Evolutionary conservation across 1,140 invertebrate genomes (phyloP).

Genomic region (Heliconius melpomene): DNA sequence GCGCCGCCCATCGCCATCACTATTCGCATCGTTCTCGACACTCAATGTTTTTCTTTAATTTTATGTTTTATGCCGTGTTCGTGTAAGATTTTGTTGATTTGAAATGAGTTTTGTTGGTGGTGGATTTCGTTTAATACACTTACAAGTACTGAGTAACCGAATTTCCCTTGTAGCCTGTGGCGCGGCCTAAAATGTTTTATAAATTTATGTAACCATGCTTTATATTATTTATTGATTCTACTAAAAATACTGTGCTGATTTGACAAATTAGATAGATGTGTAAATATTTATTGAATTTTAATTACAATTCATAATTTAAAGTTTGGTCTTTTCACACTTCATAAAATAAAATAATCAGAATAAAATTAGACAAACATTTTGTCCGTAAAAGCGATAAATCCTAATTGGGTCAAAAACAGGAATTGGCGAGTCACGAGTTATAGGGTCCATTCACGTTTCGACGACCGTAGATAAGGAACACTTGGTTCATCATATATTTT

Average conservation of each 20-base stretch:
- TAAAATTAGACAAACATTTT: background rate
- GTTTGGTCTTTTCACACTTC: background rate
- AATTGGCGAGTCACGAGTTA: conserved; percentile 38
- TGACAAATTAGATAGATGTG: background rate
- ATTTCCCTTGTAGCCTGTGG: conserved; percentile 51
- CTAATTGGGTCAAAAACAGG: conserved; percentile 18
- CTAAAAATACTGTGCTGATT: conserved; percentile 7
- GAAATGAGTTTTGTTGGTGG: conserved; percentile 80
- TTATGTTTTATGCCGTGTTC: conserved; percentile 80
- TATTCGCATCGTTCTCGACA: conserved; percentile 77
- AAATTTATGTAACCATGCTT: conserved; percentile 25
- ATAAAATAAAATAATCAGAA: background rate
- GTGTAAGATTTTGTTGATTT: conserved; percentile 80
- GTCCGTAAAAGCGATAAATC: background rate
- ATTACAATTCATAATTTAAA: conserved; percentile 9
- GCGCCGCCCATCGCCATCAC: conserved; percentile 72
- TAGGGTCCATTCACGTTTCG: conserved; percentile 37
- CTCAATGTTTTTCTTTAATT: conserved; percentile 76
- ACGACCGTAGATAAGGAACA: conserved; percentile 12
- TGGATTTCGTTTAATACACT: conserved; percentile 81
- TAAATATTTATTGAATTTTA: background rate
- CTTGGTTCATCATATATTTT: background rate
- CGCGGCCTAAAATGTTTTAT: conserved; percentile 28
- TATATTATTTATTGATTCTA: conserved; percentile 23
- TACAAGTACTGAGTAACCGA: conserved; percentile 62